phyloP scores from a whole-genome alignment of 2,888 invertebrate species.

The Lomographa bimaculata region DNA sequence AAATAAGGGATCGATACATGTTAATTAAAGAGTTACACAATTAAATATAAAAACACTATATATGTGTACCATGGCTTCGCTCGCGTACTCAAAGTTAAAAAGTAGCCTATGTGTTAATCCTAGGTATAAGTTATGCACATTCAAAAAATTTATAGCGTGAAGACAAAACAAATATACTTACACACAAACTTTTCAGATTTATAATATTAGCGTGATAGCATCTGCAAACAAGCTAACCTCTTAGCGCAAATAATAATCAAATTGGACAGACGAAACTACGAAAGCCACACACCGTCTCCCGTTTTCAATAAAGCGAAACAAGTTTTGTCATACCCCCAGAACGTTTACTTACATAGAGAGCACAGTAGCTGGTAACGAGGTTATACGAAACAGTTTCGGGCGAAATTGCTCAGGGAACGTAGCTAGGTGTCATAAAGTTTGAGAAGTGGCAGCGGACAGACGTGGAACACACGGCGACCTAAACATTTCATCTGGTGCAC shows the following conservation, averaged over 20 bases:
- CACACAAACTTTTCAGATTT: too few relatives aligned
- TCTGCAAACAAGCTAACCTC: conserved; percentile 4
- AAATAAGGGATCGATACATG: too few relatives aligned
- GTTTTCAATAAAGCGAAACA: conserved; percentile 73
- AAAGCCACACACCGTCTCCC: conserved; percentile 33
- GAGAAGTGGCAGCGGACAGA: conserved; percentile 63
- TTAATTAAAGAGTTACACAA: too few relatives aligned
- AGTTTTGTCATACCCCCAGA: conserved; percentile 65
- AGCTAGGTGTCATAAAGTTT: conserved; percentile 77
- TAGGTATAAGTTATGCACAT: too few relatives aligned
- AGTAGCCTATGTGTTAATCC: too few relatives aligned
- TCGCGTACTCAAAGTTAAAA: too few relatives aligned
- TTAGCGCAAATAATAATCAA: conserved; percentile 21
- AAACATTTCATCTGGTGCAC: conserved; percentile 53
- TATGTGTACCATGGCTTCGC: too few relatives aligned
- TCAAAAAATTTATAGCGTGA: too few relatives aligned
- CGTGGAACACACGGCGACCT: conserved; percentile 63
- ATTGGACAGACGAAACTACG: conserved; percentile 17
- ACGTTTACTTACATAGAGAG: conserved; percentile 65
- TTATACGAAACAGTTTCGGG: conserved; percentile 71
- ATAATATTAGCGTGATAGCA: too few relatives aligned
- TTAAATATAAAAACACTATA: too few relatives aligned
- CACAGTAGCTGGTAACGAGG: conserved; percentile 72
- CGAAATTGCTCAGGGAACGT: conserved; percentile 71
- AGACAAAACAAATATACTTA: too few relatives aligned